Conservation (phyloP, 2,888 invertebrate species). For the Zygogramma bicolorata region DNA sequence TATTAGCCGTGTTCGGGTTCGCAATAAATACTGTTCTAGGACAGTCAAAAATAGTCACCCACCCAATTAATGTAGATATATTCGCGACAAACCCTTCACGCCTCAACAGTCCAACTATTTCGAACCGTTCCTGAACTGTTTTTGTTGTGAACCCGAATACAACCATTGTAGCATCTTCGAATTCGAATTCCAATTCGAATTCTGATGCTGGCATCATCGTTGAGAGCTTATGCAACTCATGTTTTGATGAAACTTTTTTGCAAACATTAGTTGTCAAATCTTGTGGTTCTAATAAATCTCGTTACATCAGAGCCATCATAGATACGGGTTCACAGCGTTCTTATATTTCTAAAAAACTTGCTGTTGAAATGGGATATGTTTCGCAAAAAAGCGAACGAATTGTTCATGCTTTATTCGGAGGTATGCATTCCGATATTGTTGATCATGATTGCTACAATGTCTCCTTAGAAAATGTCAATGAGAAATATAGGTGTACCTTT, state of each 20-base stretch:
- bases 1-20: too few relatives aligned
- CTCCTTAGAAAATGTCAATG: neutral
- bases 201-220: neutral
- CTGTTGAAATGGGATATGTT: conserved; percentile 3
- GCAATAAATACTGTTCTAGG: too few relatives aligned
- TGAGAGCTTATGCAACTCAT: neutral
- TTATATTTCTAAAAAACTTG: conserved; percentile 4
- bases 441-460: neutral
- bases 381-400: neutral
- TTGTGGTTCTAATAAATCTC: neutral
- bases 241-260: neutral
- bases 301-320: neutral
- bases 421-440: neutral
- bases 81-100: too few relatives aligned
- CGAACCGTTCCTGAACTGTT: too few relatives aligned
- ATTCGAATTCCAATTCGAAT: neutral
- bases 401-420: neutral
- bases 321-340: conserved; percentile 1
- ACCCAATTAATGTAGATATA: too few relatives aligned
- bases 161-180: too few relatives aligned
- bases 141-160: too few relatives aligned
- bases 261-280: neutral
- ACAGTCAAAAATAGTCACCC: too few relatives aligned
- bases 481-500: neutral
- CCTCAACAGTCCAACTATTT: too few relatives aligned